phyloP scores from a whole-genome alignment of 2,113 vertebrate species.

The Zosterops japonicus region DNA sequence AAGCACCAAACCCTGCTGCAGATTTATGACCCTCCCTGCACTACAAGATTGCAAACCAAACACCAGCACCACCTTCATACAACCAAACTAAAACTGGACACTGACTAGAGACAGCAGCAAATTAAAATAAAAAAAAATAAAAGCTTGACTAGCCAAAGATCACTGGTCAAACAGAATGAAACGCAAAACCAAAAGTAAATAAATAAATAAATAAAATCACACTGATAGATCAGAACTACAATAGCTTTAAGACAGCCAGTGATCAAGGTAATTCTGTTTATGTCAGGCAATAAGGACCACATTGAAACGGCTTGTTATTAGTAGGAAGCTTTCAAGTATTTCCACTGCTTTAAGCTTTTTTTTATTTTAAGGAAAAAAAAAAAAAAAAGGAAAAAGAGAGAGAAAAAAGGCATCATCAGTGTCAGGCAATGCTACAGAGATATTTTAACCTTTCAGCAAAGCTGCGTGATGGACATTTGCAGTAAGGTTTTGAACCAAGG shows the following conservation, averaged over 20 bases:
- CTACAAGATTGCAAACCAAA: background rate
- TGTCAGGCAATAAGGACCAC: background rate
- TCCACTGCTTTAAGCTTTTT: background rate
- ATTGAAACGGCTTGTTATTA: background rate
- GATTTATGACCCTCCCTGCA: background rate
- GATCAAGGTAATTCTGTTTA: background rate
- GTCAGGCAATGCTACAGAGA: background rate
- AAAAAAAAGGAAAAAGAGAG: background rate
- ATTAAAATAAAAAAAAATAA: background rate
- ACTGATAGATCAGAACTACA: background rate
- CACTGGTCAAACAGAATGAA: background rate
- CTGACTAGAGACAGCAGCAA: background rate
- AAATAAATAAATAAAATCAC: background rate
- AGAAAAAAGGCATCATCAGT: constrained; percentile 34
- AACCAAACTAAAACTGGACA: background rate
- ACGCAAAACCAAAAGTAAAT: background rate
- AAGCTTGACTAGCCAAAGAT: background rate
- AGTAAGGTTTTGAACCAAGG: background rate
- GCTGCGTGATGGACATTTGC: background rate
- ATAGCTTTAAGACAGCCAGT: background rate
- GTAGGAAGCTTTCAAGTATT: background rate
- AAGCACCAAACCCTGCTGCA: background rate
- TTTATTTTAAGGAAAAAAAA: background rate
- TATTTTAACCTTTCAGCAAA: background rate
- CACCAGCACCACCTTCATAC: background rate